Evolutionary conservation across 2,888 invertebrate genomes (phyloP).

Genomic region (Scelioninae gen. 2): DNA sequence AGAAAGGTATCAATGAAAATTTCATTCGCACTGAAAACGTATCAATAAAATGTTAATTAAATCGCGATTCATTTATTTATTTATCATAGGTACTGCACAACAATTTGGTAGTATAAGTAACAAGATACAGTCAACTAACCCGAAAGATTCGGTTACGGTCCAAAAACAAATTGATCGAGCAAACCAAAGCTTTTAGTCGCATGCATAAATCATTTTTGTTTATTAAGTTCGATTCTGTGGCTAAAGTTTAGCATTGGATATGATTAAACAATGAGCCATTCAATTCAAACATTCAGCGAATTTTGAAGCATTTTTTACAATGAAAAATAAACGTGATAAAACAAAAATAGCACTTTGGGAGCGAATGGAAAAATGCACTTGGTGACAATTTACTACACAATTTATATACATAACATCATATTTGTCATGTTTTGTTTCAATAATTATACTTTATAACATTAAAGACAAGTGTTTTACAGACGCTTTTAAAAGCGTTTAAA

Average conservation of each 20-base stretch:
- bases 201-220: constrained; percentile 15
- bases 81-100: background rate
- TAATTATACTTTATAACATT: no score
- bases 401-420: no score
- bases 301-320: no score
- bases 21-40: background rate
- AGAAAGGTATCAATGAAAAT: background rate
- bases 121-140: constrained; percentile 3
- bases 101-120: constrained; percentile 25
- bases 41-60: constrained; percentile 1
- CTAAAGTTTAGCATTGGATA: constrained; percentile 1
- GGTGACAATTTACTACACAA: no score
- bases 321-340: no score
- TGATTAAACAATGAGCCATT: background rate
- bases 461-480: no score
- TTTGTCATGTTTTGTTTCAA: no score
- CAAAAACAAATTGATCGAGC: constrained; percentile 14
- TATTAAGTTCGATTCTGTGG: constrained; percentile 4
- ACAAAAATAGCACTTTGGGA: no score
- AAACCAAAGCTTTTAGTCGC: constrained; percentile 25
- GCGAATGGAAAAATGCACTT: no score
- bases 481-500: no score
- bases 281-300: constrained; percentile 1
- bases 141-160: constrained; percentile 16
- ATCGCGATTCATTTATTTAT: background rate